A percentile compares a stretch with the other conserved stretches of the same genome.
Conservation (phyloP, 2,797 vertebrate genomes). For the Numenius phaeopus region DNA sequence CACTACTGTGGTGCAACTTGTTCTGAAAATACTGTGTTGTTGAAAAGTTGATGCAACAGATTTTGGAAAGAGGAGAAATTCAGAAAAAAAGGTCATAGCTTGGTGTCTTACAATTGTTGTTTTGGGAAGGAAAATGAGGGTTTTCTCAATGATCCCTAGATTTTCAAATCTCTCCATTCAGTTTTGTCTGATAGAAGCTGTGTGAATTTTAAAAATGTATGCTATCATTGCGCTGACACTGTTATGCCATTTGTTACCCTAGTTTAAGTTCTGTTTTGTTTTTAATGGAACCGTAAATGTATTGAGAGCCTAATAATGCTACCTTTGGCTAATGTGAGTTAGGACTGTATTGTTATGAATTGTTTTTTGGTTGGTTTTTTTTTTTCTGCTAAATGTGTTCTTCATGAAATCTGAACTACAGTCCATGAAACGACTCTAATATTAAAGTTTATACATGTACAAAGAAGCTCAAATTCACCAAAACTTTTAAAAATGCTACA, state of each 20-base stretch:
- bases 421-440: neutral
- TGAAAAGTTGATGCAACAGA: neutral
- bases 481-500: neutral
- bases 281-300: neutral
- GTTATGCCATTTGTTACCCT: neutral
- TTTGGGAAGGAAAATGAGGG: neutral
- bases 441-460: neutral
- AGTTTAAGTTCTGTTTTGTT: neutral
- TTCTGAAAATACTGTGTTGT: neutral
- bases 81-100: neutral
- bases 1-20: neutral
- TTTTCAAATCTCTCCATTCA: neutral
- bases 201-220: neutral
- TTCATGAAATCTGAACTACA: neutral
- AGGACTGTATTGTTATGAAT: neutral
- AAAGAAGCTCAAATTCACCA: neutral
- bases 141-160: neutral
- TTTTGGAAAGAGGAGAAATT: neutral
- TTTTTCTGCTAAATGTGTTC: neutral
- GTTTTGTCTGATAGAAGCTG: neutral
- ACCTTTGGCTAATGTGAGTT: neutral
- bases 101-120: neutral
- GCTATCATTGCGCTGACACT: neutral
- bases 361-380: neutral
- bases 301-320: neutral